These are phyloP conservation scores for Ifrita kowaldi DNA, from an alignment of 2,113 vertebrate genomes.

Conservation along the genomic window DNA sequence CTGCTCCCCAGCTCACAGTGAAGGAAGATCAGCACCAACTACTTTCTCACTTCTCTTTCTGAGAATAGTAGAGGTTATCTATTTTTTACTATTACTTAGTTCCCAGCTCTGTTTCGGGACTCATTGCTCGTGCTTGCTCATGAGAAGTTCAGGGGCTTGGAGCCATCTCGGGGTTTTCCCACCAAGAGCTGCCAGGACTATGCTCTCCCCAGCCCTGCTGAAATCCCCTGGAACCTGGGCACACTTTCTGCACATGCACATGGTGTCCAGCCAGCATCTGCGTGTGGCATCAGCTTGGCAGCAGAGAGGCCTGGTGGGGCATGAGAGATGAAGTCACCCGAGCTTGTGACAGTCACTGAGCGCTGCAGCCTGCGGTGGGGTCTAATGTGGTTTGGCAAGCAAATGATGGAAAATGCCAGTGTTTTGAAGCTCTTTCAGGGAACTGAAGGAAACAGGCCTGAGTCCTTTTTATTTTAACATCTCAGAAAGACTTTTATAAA, in stretches of 20 bases:
- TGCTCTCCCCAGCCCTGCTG: not conserved
- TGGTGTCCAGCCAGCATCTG: not conserved
- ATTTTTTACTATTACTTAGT: not conserved
- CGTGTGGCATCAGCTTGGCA: not conserved
- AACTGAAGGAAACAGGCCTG: not conserved
- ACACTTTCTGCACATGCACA: accelerated
- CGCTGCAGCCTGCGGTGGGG: accelerated
- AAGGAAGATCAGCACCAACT: not conserved
- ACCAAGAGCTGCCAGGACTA: not conserved
- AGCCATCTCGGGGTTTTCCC: not conserved
- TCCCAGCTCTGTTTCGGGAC: not conserved
- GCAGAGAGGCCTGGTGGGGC: accelerated
- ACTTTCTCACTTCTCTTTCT: not conserved
- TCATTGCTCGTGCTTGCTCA: not conserved
- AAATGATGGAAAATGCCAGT: not conserved
- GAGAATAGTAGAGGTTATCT: not conserved
- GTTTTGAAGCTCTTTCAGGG: not conserved
- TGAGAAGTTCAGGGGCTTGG: not conserved
- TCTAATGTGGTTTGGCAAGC: not conserved
- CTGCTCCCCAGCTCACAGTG: not conserved
- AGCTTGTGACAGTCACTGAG: not conserved
- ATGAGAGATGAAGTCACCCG: accelerated
- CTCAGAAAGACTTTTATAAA: not conserved
- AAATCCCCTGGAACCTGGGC: not conserved
- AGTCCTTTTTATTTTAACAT: not conserved